Base-by-base conservation (phyloP, 2,888 invertebrate genomes). In the Sinopyrophorus schimmeli region DNA sequence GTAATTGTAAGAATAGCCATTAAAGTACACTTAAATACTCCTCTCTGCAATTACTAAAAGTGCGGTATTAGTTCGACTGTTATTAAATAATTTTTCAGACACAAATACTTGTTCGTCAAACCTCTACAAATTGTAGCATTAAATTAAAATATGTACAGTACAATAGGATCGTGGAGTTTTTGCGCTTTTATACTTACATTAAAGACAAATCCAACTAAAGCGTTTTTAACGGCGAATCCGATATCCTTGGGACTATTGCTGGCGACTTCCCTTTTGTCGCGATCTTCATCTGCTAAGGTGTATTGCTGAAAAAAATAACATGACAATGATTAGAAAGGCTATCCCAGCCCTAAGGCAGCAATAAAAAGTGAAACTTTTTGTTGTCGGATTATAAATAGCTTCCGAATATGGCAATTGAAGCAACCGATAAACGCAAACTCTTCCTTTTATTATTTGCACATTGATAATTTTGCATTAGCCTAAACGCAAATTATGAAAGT, bases 131-230 rank as follows among this genome's bases (percentile, higher is more conserved):
- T n/a, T n/a, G n/a, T n/a, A n/a, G n/a, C n/a, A n/a, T n/a, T n/a
- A n/a, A n/a, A n/a, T n/a, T n/a, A n/a, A n/a, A n/a, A n/a, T n/a
- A n/a, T n/a, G n/a, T n/a, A n/a, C n/a, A n/a, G n/a, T n/a, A n/a
- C 20, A 20, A 5, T 5, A 20, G 5, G 20, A 20, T 5, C 20
- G 20, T 6, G 20, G 6, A 20, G 5, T 6, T 6, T 20, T 5
- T 6, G 20, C 6, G 5, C 20, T 20, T 6, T 5, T n/a, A 26
- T 67, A 79, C 79, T 88, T 82, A 89, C 89, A 75, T 89, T 86
- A 71, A 90, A 90, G 21, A 89, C 86, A 73, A 89, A 86, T 71
- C 88, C 88, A 66, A 90, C 78, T 57, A 89, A 78, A 37, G 88
- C 89, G 73, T 88, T 89, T 73, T 88, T 86, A 64, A 86, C 81